Evolutionary conservation across 2,888 invertebrate species (phyloP).

Genomic region (Polydrusus tereticollis): DNA sequence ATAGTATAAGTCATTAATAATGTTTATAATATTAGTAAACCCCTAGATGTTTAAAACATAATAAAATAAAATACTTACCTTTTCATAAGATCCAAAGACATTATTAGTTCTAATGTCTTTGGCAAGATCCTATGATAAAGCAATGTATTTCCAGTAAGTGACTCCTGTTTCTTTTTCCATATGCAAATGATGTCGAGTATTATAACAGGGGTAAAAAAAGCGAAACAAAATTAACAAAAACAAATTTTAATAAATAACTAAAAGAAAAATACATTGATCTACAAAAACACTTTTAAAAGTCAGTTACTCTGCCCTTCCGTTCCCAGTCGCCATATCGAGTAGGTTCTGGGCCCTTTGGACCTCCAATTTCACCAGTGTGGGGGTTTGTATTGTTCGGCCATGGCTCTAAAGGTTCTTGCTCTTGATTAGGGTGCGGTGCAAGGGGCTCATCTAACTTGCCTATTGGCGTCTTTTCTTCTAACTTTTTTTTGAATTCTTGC

Average conservation of each 20-base stretch:
- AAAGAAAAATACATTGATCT: neutral
- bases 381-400: constrained; percentile 94
- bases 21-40: too few species aligned
- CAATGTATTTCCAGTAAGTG: too few species aligned
- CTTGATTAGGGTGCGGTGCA: constrained; percentile 79
- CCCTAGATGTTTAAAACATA: too few species aligned
- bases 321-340: constrained; percentile 99
- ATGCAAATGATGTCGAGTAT: too few species aligned
- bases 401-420: constrained; percentile 85
- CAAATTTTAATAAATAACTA: neutral
- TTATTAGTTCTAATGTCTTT: too few species aligned
- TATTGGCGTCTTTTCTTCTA: constrained; percentile 75
- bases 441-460: constrained; percentile 84
- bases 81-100: too few species aligned
- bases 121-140: too few species aligned
- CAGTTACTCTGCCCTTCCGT: constrained; percentile 95
- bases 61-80: too few species aligned
- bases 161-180: too few species aligned
- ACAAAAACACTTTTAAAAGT: constrained; percentile 73
- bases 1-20: too few species aligned
- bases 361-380: constrained; percentile 93
- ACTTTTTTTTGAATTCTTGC: constrained; percentile 80
- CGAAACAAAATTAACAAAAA: neutral
- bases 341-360: constrained; percentile 97
- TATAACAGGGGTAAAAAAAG: neutral